Conservation (phyloP, 2,113 vertebrate species). For the Tichodroma muraria region DNA sequence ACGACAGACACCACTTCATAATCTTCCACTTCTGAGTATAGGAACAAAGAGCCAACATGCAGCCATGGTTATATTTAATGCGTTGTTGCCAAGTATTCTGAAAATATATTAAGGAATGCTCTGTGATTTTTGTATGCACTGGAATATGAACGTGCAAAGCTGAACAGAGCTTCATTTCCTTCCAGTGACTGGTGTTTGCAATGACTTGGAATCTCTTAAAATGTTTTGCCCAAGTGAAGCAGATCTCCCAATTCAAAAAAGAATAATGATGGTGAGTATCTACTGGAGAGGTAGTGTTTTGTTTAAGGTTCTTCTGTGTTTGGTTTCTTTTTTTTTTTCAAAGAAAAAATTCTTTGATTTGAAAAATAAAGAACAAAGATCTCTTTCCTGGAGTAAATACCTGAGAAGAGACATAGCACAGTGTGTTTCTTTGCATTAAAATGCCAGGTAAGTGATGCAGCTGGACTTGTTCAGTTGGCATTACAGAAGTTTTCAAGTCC, state of each 20-base stretch:
- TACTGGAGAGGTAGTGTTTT: not conserved
- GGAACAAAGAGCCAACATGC: not conserved
- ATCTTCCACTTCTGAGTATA: not conserved
- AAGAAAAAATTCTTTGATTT: no score
- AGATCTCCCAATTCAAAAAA: not conserved
- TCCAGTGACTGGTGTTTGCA: not conserved
- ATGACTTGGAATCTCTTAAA: not conserved
- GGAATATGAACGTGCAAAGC: not conserved
- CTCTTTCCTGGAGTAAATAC: not conserved
- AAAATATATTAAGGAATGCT: not conserved
- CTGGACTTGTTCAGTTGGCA: not conserved
- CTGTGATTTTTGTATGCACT: not conserved
- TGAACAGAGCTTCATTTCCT: not conserved
- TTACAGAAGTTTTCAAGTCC: not conserved
- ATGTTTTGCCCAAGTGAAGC: not conserved
- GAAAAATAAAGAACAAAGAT: not conserved
- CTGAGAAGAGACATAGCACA: not conserved
- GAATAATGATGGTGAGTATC: not conserved
- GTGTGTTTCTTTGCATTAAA: not conserved
- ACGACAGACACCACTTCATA: constrained; percentile 20
- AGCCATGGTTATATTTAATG: not conserved
- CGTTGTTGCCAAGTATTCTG: not conserved
- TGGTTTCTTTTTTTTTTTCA: not conserved
- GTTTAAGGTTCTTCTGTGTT: not conserved
- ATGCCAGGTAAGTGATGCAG: not conserved